Evolutionary conservation across 2,888 invertebrate genomes (phyloP).

Genomic region (Meghimatium bilineatum): DNA sequence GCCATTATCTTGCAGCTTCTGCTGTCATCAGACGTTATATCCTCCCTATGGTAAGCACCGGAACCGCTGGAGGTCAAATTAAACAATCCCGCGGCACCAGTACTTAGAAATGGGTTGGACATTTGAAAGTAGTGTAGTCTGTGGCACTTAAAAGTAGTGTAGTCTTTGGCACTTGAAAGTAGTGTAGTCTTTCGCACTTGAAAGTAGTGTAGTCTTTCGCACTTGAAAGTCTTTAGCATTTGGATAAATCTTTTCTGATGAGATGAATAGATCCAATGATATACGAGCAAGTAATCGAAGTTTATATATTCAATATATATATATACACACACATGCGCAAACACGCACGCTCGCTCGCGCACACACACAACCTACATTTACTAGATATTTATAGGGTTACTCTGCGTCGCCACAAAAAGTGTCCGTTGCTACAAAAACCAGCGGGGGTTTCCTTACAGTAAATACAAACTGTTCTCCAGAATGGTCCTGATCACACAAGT

Average conservation of each 20-base stretch:
- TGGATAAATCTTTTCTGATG: not conserved
- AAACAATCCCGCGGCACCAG: constrained; percentile 46
- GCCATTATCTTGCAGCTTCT: not conserved
- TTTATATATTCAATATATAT: no score
- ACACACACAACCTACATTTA: no score
- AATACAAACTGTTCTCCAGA: no score
- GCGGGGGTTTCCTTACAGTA: no score
- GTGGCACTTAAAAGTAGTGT: not conserved
- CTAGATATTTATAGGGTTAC: no score
- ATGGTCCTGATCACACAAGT: no score
- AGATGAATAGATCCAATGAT: not conserved
- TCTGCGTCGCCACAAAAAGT: no score
- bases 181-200: not conserved
- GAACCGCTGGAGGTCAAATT: constrained; percentile 35
- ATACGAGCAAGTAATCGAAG: no score
- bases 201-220: not conserved
- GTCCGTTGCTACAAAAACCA: no score
- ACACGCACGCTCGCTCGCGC: no score
- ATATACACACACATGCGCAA: no score
- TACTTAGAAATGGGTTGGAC: constrained; percentile 39
- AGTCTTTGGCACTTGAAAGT: not conserved
- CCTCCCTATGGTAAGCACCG: constrained; percentile 36
- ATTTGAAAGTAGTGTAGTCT: not conserved
- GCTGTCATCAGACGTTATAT: not conserved
- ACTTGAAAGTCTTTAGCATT: no score